Conservation (phyloP, 2,113 vertebrate species). For the Chroicocephalus ridibundus region DNA sequence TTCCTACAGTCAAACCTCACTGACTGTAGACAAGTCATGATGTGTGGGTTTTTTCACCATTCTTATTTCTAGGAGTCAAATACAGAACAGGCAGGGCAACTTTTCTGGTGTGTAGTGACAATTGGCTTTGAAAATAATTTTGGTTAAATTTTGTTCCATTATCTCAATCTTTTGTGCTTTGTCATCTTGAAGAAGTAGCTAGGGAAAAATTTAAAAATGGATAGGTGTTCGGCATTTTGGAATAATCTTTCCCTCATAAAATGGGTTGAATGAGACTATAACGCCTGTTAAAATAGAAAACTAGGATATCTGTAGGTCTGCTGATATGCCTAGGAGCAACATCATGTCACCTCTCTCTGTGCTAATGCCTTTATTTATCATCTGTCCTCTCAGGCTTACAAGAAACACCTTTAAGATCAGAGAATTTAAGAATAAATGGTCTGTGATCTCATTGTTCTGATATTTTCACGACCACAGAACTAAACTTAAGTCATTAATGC, state of each 20-base stretch:
- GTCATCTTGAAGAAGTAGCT: background rate
- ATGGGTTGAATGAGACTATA: background rate
- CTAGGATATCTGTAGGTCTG: background rate
- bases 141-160: background rate
- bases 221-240: background rate
- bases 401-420: background rate
- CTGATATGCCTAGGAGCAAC: background rate
- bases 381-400: background rate
- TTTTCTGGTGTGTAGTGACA: background rate
- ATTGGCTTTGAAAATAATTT: background rate
- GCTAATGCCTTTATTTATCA: background rate
- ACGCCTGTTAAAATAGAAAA: background rate
- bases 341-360: background rate
- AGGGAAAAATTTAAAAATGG: background rate
- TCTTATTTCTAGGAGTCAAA: background rate
- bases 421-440: background rate
- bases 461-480: background rate
- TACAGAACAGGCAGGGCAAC: background rate
- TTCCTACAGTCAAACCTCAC: background rate
- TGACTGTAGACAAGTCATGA: background rate
- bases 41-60: background rate
- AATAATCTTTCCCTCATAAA: background rate
- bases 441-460: background rate
- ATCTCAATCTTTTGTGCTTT: background rate
- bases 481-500: background rate